phyloP scores from a whole-genome alignment of 2,888 invertebrate species.

The Drosophila lacicola region DNA sequence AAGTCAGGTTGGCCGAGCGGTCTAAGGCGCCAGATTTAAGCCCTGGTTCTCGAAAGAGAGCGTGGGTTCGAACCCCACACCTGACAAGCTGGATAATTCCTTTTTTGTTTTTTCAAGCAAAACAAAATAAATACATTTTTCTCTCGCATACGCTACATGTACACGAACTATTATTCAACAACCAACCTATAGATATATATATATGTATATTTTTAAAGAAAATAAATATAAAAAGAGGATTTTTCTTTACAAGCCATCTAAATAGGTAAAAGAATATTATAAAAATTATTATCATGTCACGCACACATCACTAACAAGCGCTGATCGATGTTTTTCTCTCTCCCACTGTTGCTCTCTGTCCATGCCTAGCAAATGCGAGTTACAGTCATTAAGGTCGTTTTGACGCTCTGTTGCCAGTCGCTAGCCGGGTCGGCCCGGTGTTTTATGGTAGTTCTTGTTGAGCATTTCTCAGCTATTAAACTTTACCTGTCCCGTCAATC shows the following conservation, averaged over 20 bases:
- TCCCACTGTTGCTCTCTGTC: constrained; percentile 1
- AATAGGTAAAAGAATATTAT: too few relatives aligned
- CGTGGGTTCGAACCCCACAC: constrained; percentile 94
- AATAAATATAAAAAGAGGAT: too few relatives aligned
- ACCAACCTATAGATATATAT: too few relatives aligned
- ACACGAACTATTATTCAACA: too few relatives aligned
- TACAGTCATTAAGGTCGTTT: constrained; percentile 70
- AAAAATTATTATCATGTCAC: not conserved
- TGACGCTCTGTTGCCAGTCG: constrained; percentile 45
- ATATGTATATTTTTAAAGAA: too few relatives aligned
- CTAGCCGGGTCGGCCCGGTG: constrained; percentile 52
- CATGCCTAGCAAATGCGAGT: constrained; percentile 22
- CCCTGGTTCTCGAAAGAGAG: constrained; percentile 92
- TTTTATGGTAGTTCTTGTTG: constrained; percentile 54
- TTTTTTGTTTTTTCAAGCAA: constrained; percentile 21
- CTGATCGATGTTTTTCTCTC: constrained; percentile 22
- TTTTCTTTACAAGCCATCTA: too few relatives aligned
- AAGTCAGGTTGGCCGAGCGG: constrained; percentile 92
- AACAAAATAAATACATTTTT: not conserved
- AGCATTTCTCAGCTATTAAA: constrained; percentile 55
- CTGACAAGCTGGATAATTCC: constrained; percentile 85
- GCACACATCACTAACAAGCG: constrained; percentile 36
- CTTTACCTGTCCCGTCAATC: constrained; percentile 50
- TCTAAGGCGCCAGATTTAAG: constrained; percentile 94
- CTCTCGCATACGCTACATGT: too few relatives aligned